phyloP scores from a whole-genome alignment of 2,888 invertebrate genomes.

The Colostygia pectinataria region DNA sequence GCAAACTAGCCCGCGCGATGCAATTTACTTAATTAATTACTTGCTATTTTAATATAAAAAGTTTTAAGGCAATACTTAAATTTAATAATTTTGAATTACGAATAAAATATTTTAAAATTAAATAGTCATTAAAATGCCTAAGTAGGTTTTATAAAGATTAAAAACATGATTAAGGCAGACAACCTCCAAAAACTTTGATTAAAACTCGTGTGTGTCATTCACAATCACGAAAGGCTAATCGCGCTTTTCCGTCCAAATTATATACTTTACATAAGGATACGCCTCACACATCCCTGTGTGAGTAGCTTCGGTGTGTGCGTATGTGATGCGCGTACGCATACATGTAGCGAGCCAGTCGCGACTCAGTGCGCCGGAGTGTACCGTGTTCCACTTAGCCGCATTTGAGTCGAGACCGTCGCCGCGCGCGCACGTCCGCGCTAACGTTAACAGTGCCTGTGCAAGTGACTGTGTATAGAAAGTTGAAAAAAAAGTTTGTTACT shows the following conservation, averaged over 20 bases:
- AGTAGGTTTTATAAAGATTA: no score
- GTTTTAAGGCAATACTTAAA: no score
- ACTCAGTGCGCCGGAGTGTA: constrained; percentile 65
- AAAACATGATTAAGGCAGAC: constrained; percentile 6
- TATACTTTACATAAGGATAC: constrained; percentile 47
- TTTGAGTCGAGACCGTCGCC: constrained; percentile 61
- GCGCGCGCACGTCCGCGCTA: constrained; percentile 55
- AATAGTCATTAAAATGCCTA: background rate
- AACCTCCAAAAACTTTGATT: constrained; percentile 42
- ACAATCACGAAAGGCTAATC: constrained; percentile 61
- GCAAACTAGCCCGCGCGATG: no score
- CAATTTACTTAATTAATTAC: no score
- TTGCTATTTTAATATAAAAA: no score
- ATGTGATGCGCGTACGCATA: constrained; percentile 35
- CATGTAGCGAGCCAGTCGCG: constrained; percentile 46
- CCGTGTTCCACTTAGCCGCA: constrained; percentile 79
- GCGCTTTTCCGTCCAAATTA: constrained; percentile 67
- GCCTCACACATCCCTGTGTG: constrained; percentile 60
- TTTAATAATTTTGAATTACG: no score
- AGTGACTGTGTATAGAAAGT: constrained; percentile 45
- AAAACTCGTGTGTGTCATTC: constrained; percentile 36
- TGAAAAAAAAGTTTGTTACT: constrained; percentile 40
- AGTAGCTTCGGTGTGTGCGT: constrained; percentile 42
- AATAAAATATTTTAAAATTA: no score
- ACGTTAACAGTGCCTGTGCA: constrained; percentile 46